phyloP scores from a whole-genome alignment of 2,113 vertebrate genomes.

The Pagrus major region DNA sequence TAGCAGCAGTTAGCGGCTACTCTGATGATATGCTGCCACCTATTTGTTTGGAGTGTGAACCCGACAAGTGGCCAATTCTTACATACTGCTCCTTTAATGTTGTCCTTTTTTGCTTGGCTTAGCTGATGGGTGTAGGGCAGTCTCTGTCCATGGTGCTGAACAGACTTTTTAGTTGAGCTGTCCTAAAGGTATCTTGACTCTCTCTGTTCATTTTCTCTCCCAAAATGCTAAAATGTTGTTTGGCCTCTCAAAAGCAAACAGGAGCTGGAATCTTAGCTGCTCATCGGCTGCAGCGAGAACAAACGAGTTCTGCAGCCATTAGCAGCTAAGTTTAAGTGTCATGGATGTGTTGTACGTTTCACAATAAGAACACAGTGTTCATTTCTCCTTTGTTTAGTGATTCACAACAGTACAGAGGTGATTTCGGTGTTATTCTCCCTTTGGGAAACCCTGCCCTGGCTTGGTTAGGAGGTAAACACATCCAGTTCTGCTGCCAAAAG shows the following conservation, averaged over 20 bases:
- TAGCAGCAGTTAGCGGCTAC: too few relatives aligned
- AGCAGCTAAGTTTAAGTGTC: constrained; percentile 10
- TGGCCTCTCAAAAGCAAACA: not conserved
- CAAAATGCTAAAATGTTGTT: not conserved
- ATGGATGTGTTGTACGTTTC: constrained; percentile 14
- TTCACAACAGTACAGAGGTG: constrained; percentile 39
- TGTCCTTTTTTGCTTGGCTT: constrained; percentile 1
- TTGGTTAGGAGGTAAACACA: constrained; percentile 58
- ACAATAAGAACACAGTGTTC: constrained; percentile 15
- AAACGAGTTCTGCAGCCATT: not conserved
- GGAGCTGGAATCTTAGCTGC: not conserved
- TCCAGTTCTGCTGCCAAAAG: constrained; percentile 49
- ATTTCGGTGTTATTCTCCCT: constrained; percentile 41
- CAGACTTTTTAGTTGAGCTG: not conserved
- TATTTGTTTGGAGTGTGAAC: too few relatives aligned
- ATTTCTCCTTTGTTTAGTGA: constrained; percentile 25
- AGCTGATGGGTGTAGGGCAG: not conserved
- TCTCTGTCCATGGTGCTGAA: constrained; percentile 75
- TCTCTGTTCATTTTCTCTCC: not conserved
- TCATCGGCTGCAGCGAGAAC: not conserved
- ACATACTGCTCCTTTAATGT: too few relatives aligned
- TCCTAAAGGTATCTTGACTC: not conserved
- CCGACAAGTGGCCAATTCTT: too few relatives aligned
- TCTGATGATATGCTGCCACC: too few relatives aligned
- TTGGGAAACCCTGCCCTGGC: constrained; percentile 52